phyloP scores from a whole-genome alignment of 2,797 vertebrate species.

The Syngnathus acus region DNA sequence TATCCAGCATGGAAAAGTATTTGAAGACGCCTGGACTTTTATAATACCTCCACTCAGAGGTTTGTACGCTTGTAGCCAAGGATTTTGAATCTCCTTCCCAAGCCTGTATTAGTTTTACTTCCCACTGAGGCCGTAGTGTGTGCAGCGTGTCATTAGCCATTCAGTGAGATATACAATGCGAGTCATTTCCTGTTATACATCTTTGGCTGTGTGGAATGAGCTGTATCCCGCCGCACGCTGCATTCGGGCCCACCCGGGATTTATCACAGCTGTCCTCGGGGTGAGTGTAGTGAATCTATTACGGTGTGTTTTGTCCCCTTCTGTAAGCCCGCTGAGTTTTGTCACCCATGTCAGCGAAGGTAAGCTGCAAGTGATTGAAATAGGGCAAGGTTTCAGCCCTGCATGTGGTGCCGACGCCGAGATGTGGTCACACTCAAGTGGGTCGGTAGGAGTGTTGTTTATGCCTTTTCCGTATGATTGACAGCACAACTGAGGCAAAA shows the following conservation, averaged over 20 bases:
- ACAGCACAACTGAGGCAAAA: constrained; percentile 17
- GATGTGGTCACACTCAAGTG: constrained; percentile 18
- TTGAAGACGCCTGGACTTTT: neutral
- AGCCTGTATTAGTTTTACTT: constrained; percentile 6
- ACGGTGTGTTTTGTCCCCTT: constrained; percentile 20
- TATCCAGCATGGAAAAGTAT: neutral
- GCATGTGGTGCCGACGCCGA: constrained; percentile 14
- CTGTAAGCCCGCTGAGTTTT: constrained; percentile 24
- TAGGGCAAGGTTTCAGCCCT: constrained; percentile 13
- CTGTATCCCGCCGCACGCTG: constrained; percentile 15
- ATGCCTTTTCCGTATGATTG: constrained; percentile 28
- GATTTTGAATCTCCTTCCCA: neutral
- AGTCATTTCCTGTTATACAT: constrained; percentile 23
- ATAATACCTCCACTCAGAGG: neutral
- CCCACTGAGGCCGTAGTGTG: neutral
- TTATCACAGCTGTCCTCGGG: constrained; percentile 21
- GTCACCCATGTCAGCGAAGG: constrained; percentile 23
- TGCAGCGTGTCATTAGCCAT: constrained; percentile 19
- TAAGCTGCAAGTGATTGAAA: constrained; percentile 22
- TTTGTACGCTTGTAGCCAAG: neutral
- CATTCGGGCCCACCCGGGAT: constrained; percentile 11
- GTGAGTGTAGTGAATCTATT: constrained; percentile 20
- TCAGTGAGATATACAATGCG: constrained; percentile 23
- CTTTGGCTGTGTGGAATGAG: constrained; percentile 23
- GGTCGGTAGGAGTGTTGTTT: constrained; percentile 10